These are phyloP conservation scores for Mesochorus sp. DNA, from an alignment of 2,888 invertebrate genomes.

Conservation along the genomic window DNA sequence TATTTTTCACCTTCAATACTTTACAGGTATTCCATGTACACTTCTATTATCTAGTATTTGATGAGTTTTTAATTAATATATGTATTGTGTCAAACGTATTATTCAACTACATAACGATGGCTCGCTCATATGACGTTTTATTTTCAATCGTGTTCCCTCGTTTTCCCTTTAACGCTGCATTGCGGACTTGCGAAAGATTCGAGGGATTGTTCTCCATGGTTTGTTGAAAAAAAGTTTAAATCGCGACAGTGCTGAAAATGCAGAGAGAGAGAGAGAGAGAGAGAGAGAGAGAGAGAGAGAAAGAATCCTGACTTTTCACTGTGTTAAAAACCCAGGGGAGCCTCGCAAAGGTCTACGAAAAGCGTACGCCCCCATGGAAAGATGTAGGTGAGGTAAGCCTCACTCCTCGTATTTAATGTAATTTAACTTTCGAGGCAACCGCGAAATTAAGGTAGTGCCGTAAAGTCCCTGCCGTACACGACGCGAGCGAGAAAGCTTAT, in stretches of 20 bases:
- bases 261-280: not conserved
- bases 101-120: too few species aligned
- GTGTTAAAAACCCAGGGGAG: slow-evolving; percentile 58
- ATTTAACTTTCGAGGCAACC: slow-evolving; percentile 64
- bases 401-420: slow-evolving; percentile 63
- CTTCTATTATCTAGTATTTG: too few species aligned
- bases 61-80: too few species aligned
- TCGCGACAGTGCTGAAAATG: slow-evolving; percentile 2
- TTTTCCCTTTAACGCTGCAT: slow-evolving; percentile 5
- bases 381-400: slow-evolving; percentile 37
- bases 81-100: too few species aligned
- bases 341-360: slow-evolving; percentile 18
- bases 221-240: slow-evolving; percentile 2
- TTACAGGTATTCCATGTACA: too few species aligned
- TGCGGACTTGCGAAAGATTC: slow-evolving; percentile 11
- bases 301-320: slow-evolving; percentile 39
- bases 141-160: not conserved
- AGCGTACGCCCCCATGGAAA: slow-evolving; percentile 26
- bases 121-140: slow-evolving; percentile 29
- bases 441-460: slow-evolving; percentile 61
- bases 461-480: slow-evolving; percentile 52
- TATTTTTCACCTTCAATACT: too few species aligned
- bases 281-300: not conserved
- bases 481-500: slow-evolving; percentile 55
- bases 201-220: slow-evolving; percentile 18